Evolutionary conservation across 53 echinoderm and acorn worm genomes (phyloP).

Genomic region (Holothuria scabra): DNA sequence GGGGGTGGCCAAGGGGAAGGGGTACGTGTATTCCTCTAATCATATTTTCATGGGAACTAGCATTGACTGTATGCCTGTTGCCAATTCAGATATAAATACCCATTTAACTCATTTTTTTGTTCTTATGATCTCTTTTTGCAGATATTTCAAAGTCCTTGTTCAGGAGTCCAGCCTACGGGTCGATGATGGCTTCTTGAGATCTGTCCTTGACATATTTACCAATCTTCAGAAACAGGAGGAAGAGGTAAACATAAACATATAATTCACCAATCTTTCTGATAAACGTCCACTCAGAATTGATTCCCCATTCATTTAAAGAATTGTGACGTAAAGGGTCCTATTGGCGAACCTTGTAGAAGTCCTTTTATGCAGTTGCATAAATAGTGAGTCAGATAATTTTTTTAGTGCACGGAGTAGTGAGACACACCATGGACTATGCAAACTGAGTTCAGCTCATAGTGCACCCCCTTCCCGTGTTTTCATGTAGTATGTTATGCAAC

Average conservation of each 20-base stretch:
- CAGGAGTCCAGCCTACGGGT: conserved; percentile 90
- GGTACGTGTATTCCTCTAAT: no score
- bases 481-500: no score
- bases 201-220: conserved; percentile 86
- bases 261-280: background rate
- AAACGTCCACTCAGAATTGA: no score
- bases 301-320: no score
- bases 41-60: background rate
- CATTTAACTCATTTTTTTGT: background rate
- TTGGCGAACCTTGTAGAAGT: background rate
- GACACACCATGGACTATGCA: no score
- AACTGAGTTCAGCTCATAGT: no score
- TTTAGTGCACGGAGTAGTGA: no score
- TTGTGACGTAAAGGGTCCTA: no score
- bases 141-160: conserved; percentile 94
- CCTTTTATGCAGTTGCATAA: background rate
- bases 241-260: conserved; percentile 59
- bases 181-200: conserved; percentile 95
- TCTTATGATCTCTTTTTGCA: conserved; percentile 15
- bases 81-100: no score
- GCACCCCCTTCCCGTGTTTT: no score
- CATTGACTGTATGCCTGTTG: background rate
- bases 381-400: no score
- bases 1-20: no score
- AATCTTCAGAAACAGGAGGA: conserved; percentile 74